Evolutionary conservation across 2,797 vertebrate genomes (phyloP).

Genomic region (Glyptemys insculpta): DNA sequence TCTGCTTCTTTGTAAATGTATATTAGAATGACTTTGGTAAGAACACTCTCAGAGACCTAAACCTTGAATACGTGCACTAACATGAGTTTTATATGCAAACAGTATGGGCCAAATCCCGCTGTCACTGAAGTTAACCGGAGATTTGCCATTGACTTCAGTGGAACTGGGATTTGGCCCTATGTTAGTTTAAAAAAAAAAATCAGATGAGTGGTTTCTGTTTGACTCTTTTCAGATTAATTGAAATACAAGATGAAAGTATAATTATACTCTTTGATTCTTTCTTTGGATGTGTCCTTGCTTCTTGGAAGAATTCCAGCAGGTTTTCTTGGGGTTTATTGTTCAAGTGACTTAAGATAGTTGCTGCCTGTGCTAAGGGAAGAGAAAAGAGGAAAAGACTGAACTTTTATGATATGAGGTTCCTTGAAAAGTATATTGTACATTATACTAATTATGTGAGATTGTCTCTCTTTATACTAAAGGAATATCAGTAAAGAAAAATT

Average conservation of each 20-base stretch:
- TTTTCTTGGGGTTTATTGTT: slow-evolving; percentile 1
- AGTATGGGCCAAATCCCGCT: not conserved
- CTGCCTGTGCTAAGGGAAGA: not conserved
- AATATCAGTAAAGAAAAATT: not conserved
- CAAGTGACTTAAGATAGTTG: not conserved
- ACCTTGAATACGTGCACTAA: not conserved
- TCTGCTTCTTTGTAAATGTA: not conserved
- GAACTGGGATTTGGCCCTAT: not conserved
- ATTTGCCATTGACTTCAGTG: not conserved
- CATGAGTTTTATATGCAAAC: not conserved
- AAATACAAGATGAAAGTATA: slow-evolving; percentile 11
- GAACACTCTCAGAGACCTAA: not conserved
- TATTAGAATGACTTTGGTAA: not conserved
- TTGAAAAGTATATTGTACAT: not conserved
- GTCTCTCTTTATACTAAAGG: not conserved
- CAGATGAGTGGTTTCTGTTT: slow-evolving; percentile 11
- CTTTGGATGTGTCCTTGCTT: slow-evolving; percentile 22
- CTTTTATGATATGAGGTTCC: not conserved
- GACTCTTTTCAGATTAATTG: not conserved
- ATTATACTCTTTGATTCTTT: slow-evolving; percentile 24
- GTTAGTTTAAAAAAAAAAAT: slow-evolving; percentile 27
- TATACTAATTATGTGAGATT: not conserved
- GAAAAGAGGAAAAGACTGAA: not conserved
- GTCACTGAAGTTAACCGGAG: not conserved
- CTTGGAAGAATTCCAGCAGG: slow-evolving; percentile 4